Base-by-base conservation (phyloP, 2,113 vertebrate species). In the Dromaius novaehollandiae region DNA sequence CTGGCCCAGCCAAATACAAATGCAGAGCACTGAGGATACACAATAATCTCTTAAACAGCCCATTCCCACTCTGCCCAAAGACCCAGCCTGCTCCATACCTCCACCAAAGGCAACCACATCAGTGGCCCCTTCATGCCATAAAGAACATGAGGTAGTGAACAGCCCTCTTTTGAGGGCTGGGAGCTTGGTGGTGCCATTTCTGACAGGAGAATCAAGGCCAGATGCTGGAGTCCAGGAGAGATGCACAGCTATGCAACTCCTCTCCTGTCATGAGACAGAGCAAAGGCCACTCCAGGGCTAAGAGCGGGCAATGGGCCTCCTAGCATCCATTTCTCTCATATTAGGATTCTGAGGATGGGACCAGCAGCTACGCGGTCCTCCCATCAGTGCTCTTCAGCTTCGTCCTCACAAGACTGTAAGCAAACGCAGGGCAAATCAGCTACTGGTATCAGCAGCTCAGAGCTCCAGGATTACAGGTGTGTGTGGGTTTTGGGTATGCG, bases 1-100 rank as follows among this genome's bases (percentile, higher is more conserved):
- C 36, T 86, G 63, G 16, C 71, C 66, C 86, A 82, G 77, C 18
- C 84, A 87, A 81, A 78, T 40, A 36, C 36, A 75, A 87, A 71
- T 40, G 22, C 8, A 0, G 1, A 60, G 51, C 55, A 40, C 73
- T 30, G 21, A 11, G 25, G 42, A 78, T 18, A 40, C 14, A 17
- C 14, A 11, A 4, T 9, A 22, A 36, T 30, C 38, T 61, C 73
- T 88, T 70, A 25, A 88, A 32, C 58, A 90, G 25, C 34, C 50
- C 1, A 0, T 50, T 71, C 30, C 34, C 34, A 44, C 30, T 70
- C 50, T 81, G 60, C 48, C 11, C 20, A 11, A n/a, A 88, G 73
- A 46, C n/a, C 88, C 0, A 0, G 11, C 15, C 18, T 65, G 25
- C 40, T 80, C 48, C 44, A 34, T 0, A 1, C 20, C 40, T 86